Conservation (phyloP, 2,888 invertebrate species). For the Spilarctia lutea region DNA sequence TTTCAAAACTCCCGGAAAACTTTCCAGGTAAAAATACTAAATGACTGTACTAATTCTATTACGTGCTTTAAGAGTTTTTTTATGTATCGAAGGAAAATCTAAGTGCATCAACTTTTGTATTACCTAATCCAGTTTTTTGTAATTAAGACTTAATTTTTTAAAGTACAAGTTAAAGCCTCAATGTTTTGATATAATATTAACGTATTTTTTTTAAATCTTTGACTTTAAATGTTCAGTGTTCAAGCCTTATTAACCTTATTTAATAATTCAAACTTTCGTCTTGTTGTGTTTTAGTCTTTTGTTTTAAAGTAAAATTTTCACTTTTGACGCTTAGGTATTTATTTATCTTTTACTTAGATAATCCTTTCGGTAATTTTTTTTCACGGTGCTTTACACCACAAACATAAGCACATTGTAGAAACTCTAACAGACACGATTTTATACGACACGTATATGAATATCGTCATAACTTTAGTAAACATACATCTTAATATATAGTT, state of each 20-base stretch:
- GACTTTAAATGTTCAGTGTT: background rate
- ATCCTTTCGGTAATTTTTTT: background rate
- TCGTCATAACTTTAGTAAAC: background rate
- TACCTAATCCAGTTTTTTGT: no score
- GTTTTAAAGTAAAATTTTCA: background rate
- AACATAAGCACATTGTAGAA: background rate
- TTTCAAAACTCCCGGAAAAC: no score
- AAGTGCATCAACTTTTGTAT: background rate
- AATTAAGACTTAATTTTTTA: no score
- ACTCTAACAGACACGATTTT: background rate
- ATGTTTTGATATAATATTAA: background rate
- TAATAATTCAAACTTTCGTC: background rate
- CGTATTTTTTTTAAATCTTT: no score
- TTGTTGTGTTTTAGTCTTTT: background rate
- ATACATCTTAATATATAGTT: background rate
- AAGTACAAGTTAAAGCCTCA: background rate
- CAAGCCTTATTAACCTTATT: background rate
- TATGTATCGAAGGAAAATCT: background rate
- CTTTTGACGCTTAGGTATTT: no score
- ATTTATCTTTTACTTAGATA: background rate
- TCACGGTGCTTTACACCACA: background rate
- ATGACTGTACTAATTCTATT: no score
- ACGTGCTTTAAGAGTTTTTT: background rate
- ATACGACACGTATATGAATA: background rate
- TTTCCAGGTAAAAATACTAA: no score